These are phyloP conservation scores for Caenorhabditis tropicalis DNA, from an alignment of 1,140 invertebrate species.

Conservation along the genomic window DNA sequence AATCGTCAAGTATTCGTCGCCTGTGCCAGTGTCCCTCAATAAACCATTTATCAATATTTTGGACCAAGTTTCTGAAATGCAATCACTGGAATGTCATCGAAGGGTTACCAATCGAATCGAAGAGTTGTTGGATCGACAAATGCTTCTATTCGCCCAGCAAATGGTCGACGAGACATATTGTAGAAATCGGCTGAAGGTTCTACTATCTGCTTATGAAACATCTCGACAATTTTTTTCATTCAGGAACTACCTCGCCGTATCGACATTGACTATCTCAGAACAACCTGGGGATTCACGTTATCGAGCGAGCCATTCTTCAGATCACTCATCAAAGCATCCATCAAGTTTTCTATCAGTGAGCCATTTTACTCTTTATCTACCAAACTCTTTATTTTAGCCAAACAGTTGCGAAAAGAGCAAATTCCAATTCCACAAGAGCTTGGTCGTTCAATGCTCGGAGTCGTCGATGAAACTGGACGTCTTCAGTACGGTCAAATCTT, in stretches of 20 bases:
- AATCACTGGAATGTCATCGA: constrained; percentile 46
- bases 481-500: constrained; percentile 68
- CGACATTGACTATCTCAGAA: constrained; percentile 57
- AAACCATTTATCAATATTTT: constrained; percentile 61
- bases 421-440: constrained; percentile 62
- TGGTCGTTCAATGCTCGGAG: constrained; percentile 69
- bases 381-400: constrained; percentile 35
- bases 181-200: constrained; percentile 51
- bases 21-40: constrained; percentile 52
- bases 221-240: too few species aligned
- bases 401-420: constrained; percentile 62
- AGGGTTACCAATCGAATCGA: constrained; percentile 58
- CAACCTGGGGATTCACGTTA: constrained; percentile 60
- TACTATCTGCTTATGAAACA: too few species aligned
- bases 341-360: constrained; percentile 56
- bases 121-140: constrained; percentile 59
- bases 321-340: constrained; percentile 58
- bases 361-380: too few species aligned
- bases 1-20: constrained; percentile 59
- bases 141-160: constrained; percentile 39
- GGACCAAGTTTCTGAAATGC: constrained; percentile 58
- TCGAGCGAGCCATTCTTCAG: constrained; percentile 68
- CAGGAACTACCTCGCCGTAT: constrained; percentile 57
- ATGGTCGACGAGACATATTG: constrained; percentile 51
- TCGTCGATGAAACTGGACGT: constrained; percentile 64